Conservation (phyloP, 35 echinoderm and acorn worm genomes). For the Anneissia japonica region DNA sequence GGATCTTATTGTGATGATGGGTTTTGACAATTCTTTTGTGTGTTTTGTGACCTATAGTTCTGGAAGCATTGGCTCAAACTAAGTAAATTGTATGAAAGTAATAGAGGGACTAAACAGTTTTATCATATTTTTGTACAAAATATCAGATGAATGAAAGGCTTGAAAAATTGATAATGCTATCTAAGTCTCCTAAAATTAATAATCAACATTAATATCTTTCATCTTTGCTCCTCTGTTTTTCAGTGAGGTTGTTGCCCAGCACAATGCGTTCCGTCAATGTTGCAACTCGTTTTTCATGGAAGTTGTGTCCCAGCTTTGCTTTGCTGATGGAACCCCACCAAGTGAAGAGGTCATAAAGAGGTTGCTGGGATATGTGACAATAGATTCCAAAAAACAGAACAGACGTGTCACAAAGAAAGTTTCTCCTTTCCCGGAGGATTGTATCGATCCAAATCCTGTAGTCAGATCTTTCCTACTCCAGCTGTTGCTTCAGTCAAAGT, state of each 20-base stretch:
- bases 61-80: too few species aligned
- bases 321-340: constrained; percentile 20
- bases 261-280: constrained; percentile 27
- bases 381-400: neutral
- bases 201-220: too few species aligned
- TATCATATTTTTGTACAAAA: too few species aligned
- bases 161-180: too few species aligned
- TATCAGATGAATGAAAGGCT: too few species aligned
- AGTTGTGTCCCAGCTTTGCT: constrained; percentile 13
- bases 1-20: too few species aligned
- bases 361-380: constrained; percentile 30
- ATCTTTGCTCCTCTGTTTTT: too few species aligned
- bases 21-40: too few species aligned
- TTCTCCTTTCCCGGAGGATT: neutral
- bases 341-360: constrained; percentile 1
- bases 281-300: constrained; percentile 30
- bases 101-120: too few species aligned
- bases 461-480: constrained; percentile 21
- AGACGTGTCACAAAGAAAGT: neutral
- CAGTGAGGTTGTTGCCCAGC: neutral
- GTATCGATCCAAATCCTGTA: constrained; percentile 35
- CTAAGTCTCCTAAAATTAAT: too few species aligned
- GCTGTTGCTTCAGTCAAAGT: constrained; percentile 18
- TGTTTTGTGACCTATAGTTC: too few species aligned
- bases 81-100: too few species aligned